These are phyloP conservation scores for Laticauda colubrina DNA, from an alignment of 2,113 vertebrate species.

Conservation along the genomic window DNA sequence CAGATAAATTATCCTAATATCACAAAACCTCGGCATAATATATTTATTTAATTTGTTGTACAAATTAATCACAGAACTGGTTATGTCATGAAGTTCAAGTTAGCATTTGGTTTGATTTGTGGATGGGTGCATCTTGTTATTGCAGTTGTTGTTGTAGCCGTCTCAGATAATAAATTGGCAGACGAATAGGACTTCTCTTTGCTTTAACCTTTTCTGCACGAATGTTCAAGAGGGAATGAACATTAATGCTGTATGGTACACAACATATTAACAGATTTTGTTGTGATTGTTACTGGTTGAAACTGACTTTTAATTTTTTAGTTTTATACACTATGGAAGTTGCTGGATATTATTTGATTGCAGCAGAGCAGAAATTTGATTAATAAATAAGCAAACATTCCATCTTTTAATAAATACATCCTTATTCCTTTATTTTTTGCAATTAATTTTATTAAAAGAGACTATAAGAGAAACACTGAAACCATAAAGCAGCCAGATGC, in stretches of 20 bases:
- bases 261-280: neutral
- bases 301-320: neutral
- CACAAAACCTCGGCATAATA: constrained; percentile 11
- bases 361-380: neutral
- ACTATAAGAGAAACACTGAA: neutral
- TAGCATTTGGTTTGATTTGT: neutral
- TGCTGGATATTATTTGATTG: neutral
- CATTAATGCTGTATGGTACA: neutral
- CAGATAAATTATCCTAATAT: neutral
- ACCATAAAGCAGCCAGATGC: neutral
- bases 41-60: constrained; percentile 1
- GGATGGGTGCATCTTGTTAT: neutral
- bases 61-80: constrained; percentile 6
- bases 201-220: neutral
- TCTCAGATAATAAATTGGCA: neutral
- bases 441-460: neutral
- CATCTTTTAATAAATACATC: neutral
- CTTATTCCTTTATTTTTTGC: neutral
- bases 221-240: neutral
- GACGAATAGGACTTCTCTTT: neutral
- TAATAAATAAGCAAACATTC: neutral
- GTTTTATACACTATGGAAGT: neutral
- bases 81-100: constrained; percentile 29
- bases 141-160: neutral
- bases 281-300: neutral